These are phyloP conservation scores for Osmoderma eremita DNA, from an alignment of 2,888 invertebrate species.

Conservation along the genomic window DNA sequence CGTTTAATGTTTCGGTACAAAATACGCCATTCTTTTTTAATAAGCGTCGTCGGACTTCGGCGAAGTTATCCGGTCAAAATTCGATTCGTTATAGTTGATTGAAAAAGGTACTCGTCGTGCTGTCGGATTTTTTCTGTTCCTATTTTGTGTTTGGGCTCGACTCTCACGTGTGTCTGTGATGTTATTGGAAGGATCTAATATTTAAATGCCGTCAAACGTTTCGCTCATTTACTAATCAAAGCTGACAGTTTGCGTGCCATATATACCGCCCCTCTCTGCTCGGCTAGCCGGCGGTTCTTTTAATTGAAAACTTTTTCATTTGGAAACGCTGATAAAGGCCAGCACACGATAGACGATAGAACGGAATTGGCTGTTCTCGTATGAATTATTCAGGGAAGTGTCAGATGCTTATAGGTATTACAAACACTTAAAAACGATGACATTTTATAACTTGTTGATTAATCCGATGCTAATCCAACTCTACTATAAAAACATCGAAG, in stretches of 20 bases:
- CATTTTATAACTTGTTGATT: too few species aligned
- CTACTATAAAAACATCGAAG: too few species aligned
- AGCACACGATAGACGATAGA: neutral
- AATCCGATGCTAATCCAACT: too few species aligned
- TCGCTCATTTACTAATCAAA: constrained; percentile 22
- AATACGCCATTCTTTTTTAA: constrained; percentile 1
- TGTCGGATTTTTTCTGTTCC: neutral
- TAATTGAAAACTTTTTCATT: constrained; percentile 16
- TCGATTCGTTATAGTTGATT: neutral
- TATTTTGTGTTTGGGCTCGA: too few species aligned
- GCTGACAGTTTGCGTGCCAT: constrained; percentile 33
- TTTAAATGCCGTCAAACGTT: constrained; percentile 25
- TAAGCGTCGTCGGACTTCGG: neutral
- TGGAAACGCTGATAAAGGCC: constrained; percentile 12
- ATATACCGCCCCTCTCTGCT: neutral
- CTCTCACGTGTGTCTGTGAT: neutral
- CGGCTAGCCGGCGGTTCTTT: constrained; percentile 6
- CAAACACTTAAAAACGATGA: too few species aligned
- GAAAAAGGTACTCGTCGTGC: constrained; percentile 7
- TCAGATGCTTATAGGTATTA: too few species aligned
- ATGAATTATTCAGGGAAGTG: too few species aligned
- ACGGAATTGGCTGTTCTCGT: too few species aligned
- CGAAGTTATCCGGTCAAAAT: neutral
- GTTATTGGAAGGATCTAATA: constrained; percentile 8
- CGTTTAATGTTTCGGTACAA: too few species aligned